These are phyloP conservation scores for Syncerus caffer DNA, from an alignment of 2,797 vertebrate genomes.

Conservation along the genomic window DNA sequence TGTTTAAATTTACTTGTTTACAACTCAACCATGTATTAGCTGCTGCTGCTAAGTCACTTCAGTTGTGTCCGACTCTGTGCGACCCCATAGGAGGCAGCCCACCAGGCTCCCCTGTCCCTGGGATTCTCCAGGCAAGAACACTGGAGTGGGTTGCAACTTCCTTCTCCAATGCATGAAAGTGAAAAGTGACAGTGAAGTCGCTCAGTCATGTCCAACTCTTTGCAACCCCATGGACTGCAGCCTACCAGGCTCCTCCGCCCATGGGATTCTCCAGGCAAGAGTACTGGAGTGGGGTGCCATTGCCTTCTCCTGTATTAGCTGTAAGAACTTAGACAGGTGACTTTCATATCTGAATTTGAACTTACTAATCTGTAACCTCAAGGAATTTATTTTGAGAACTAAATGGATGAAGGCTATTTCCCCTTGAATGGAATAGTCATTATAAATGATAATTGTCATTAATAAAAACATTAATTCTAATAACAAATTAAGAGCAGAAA, in stretches of 20 bases:
- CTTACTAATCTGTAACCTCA: slow-evolving; percentile 15
- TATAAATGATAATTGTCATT: background rate
- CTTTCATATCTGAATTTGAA: slow-evolving; percentile 26
- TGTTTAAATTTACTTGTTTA: background rate
- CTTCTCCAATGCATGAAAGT: no score
- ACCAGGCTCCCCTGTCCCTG: no score
- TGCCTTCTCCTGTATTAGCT: background rate
- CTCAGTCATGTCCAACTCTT: no score
- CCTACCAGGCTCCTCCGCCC: no score
- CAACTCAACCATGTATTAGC: background rate
- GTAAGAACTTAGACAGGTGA: slow-evolving; percentile 13
- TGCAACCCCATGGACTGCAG: no score
- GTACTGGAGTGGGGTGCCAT: no score
- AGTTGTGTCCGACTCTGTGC: no score
- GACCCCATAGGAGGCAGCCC: no score
- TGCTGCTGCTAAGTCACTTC: background rate
- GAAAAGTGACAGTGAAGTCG: no score
- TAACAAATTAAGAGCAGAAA: background rate
- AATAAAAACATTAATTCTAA: background rate
- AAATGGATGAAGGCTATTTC: background rate
- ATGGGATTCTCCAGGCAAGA: no score
- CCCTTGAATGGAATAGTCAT: background rate
- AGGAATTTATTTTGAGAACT: slow-evolving; percentile 9
- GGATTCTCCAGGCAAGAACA: no score
- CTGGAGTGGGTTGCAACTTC: no score